Conservation (phyloP, 2,113 vertebrate genomes). For the Callopanchax toddi region DNA sequence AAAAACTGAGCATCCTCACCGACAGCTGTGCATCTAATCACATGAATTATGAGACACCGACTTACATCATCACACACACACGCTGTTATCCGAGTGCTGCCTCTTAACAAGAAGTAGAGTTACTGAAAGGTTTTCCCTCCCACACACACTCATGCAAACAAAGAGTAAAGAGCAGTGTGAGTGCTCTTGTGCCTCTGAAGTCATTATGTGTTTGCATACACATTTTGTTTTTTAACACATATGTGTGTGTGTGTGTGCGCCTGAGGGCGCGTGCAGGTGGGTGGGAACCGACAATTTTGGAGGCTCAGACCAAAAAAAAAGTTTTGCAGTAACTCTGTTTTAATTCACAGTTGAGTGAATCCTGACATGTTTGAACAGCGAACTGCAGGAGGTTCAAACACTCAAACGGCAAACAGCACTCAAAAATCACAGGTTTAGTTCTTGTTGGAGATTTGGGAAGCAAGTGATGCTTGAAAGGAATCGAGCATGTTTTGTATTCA, state of each 20-base stretch:
- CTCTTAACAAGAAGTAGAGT: conserved; percentile 49
- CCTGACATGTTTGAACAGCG: background rate
- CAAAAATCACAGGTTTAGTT: background rate
- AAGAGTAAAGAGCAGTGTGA: conserved; percentile 42
- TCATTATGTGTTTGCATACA: conserved; percentile 44
- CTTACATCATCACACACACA: background rate
- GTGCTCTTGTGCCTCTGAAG: conserved; percentile 51
- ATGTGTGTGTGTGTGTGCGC: conserved; percentile 1
- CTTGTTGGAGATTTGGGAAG: background rate
- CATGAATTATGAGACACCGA: conserved; percentile 16
- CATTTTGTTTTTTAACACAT: background rate
- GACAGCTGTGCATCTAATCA: conserved; percentile 6
- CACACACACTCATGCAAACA: conserved; percentile 48
- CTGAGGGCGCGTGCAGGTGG: conserved; percentile 10
- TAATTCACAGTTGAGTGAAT: background rate
- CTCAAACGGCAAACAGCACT: background rate
- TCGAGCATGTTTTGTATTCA: background rate
- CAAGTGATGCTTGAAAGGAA: background rate
- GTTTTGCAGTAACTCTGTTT: background rate
- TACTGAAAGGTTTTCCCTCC: conserved; percentile 61
- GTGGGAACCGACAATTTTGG: conserved; percentile 11
- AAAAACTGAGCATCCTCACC: too few relatives aligned
- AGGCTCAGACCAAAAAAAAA: conserved; percentile 21
- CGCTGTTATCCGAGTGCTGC: conserved; percentile 35
- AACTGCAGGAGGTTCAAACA: background rate